These are phyloP conservation scores for Scortum barcoo DNA, from an alignment of 2,113 vertebrate genomes.

Conservation along the genomic window DNA sequence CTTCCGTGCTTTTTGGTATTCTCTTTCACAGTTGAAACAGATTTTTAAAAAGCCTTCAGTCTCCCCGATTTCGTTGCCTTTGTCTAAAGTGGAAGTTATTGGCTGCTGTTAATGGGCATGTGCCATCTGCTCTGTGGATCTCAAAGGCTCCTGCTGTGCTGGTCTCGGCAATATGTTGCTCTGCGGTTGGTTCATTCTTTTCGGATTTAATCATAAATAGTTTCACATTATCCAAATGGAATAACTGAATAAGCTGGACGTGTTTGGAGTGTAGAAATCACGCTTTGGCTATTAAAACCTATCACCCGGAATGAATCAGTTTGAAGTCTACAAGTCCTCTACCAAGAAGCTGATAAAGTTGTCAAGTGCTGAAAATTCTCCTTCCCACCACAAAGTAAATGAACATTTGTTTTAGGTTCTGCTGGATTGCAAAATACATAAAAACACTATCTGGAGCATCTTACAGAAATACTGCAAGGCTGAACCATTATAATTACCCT, in stretches of 20 bases:
- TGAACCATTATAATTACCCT: neutral
- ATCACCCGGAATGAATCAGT: neutral
- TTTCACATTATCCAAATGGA: neutral
- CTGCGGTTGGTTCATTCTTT: neutral
- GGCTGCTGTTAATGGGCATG: constrained; percentile 14
- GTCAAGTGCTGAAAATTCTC: constrained; percentile 1
- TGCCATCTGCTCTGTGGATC: constrained; percentile 47
- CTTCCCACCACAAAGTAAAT: constrained; percentile 26
- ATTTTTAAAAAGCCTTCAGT: constrained; percentile 10
- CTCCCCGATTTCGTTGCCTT: neutral
- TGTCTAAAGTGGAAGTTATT: constrained; percentile 32
- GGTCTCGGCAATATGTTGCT: constrained; percentile 14
- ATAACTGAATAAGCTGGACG: neutral
- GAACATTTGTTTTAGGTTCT: constrained; percentile 1
- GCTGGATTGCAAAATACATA: constrained; percentile 7
- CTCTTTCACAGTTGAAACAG: constrained; percentile 24
- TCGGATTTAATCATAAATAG: neutral
- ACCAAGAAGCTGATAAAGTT: neutral
- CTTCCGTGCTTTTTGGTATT: neutral
- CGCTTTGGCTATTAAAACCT: neutral
- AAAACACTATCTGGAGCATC: neutral
- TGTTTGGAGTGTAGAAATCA: too few relatives aligned
- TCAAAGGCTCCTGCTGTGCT: constrained; percentile 15
- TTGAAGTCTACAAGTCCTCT: neutral
- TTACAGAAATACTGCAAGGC: neutral